Evolutionary conservation across 2,113 vertebrate genomes (phyloP).

Genomic region (Cettia cetti): DNA sequence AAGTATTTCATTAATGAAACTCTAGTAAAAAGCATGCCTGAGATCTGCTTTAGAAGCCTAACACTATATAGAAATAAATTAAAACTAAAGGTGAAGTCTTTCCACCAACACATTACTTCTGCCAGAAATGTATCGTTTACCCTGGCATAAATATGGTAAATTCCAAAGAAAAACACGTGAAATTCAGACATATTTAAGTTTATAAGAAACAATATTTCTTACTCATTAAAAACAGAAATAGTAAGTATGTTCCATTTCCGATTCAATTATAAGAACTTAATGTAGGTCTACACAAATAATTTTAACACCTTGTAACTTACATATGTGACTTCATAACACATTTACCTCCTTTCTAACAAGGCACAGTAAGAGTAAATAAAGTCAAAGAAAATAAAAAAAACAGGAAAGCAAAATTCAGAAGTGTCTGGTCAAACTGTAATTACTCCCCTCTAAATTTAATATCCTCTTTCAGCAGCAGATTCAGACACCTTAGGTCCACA

Average conservation of each 20-base stretch:
- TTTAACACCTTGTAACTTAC: not conserved
- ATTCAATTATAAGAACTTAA: not conserved
- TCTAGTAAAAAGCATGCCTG: not conserved
- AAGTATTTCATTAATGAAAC: not conserved
- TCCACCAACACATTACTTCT: not conserved
- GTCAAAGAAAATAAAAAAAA: not conserved
- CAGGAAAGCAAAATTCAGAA: not conserved
- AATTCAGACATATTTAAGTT: not conserved
- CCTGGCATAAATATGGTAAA: not conserved
- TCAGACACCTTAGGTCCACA: not conserved
- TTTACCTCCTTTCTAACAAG: not conserved
- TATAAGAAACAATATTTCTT: not conserved
- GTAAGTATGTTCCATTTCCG: not conserved
- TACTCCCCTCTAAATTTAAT: not conserved
- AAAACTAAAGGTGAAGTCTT: not conserved
- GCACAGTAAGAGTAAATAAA: not conserved
- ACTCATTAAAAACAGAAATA: not conserved
- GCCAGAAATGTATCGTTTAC: not conserved
- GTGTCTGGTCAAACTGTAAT: not conserved
- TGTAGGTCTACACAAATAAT: not conserved
- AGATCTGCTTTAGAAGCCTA: not conserved
- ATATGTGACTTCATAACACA: not conserved
- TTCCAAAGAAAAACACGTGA: not conserved
- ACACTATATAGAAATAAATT: not conserved
- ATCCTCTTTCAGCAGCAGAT: not conserved